Evolutionary conservation across 2,113 vertebrate genomes (phyloP), one percentile per base, ranked within the genome.

Genomic region (Circaetus cinerascens): DNA sequence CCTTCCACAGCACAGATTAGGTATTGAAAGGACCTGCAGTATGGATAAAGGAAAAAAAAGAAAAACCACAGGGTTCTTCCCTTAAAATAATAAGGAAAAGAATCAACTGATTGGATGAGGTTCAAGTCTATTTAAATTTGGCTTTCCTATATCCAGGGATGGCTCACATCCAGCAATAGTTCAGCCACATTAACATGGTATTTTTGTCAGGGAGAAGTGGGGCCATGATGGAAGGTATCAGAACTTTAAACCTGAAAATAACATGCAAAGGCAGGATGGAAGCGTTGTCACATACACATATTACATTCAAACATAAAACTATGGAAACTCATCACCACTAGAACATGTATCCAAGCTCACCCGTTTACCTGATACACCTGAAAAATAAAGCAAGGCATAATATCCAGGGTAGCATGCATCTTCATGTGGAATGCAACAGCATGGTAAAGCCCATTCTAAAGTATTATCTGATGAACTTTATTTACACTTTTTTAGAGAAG

Each of bases 221-320:
- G 18, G 30, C 45, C 34, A 66, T 2, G 7, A 51, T 10, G 8
- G 30, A 77, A 71, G 22, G 34, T 23, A 36, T 25, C 18, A 78
- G 69, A 72, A 60, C 45, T 22, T 55, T 45, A 74, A 36, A 78
- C 14, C 43, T 23, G 6, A 88, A 80, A 50, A 53, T 27, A 55
- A 45, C 9, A 30, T 3, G 26, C 46, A 64, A 79, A 69, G 16
- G 38, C 27, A 81, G 69, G 26, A 90, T 41, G 46, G 29, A 85
- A 81, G 20, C 7, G 13, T 1, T 85, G 48, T 9, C 29, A 34
- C 2, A 4, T 32, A 18, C 9, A 72, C 0, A 2, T 72, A 55
- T 7, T 55, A 50, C 29, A 69, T 32, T 69, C 29, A 50, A 78
- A 64, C 8, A 71, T 9, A 74, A 21, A 60, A 45, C 36, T 18